Conservation (phyloP, 2,888 invertebrate species). For the Cryptocephalus primarius region DNA sequence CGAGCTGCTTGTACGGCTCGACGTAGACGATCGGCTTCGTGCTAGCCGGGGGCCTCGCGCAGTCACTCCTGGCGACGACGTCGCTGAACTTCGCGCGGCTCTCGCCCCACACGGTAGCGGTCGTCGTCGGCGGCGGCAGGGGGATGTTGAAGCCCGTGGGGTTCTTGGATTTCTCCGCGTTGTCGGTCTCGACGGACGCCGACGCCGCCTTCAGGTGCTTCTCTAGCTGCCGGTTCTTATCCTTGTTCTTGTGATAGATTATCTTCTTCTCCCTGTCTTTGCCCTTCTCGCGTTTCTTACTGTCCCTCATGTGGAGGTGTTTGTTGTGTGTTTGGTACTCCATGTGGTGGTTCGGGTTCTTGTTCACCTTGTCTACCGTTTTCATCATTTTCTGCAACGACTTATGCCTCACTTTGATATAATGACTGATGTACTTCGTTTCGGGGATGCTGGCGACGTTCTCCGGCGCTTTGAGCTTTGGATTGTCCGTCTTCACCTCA, state of each 20-base stretch:
- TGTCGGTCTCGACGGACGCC: not conserved
- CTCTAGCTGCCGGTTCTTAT: not conserved
- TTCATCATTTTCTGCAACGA: slow-evolving; percentile 17
- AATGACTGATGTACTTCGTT: not conserved
- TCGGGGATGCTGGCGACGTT: slow-evolving; percentile 9
- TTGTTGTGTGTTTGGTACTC: slow-evolving; percentile 1
- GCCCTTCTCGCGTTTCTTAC: slow-evolving; percentile 12
- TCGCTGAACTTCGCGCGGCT: slow-evolving; percentile 48
- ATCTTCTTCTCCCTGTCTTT: slow-evolving; percentile 12
- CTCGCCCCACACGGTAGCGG: slow-evolving; percentile 42
- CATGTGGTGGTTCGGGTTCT: slow-evolving; percentile 14
- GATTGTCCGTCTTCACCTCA: slow-evolving; percentile 15
- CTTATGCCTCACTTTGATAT: slow-evolving; percentile 10
- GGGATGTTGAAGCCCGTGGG: slow-evolving; percentile 15
- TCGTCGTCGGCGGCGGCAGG: slow-evolving; percentile 24
- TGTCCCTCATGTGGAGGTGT: slow-evolving; percentile 12
- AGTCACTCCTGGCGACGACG: slow-evolving; percentile 45
- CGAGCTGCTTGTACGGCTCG: slow-evolving; percentile 29
- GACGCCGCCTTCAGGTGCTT: slow-evolving; percentile 9
- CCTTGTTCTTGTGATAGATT: not conserved
- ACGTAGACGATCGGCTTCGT: slow-evolving; percentile 32
- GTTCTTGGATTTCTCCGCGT: slow-evolving; percentile 8
- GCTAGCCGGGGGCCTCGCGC: slow-evolving; percentile 5
- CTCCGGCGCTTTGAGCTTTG: slow-evolving; percentile 6
- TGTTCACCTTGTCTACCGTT: slow-evolving; percentile 25